Percentiles rank a stretch among this genome's conserved stretches.
phyloP scores from a whole-genome alignment of 1,140 invertebrate genomes.

The Whitmania pigra region DNA sequence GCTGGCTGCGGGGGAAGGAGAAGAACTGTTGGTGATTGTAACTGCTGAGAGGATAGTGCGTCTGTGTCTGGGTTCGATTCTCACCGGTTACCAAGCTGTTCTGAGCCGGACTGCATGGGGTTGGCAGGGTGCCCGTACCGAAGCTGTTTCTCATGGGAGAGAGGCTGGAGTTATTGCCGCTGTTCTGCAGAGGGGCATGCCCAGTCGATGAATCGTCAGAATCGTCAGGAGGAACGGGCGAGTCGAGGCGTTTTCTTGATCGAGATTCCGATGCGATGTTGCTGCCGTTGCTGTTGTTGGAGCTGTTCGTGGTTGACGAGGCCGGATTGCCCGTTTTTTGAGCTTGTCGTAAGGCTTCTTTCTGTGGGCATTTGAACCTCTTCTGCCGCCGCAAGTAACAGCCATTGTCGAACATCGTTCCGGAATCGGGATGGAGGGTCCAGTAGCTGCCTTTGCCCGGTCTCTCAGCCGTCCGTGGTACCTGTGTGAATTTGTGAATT shows the following conservation, averaged over 20 bases:
- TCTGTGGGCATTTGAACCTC: conserved; percentile 18
- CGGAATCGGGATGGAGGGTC: conserved; percentile 86
- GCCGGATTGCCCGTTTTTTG: background rate
- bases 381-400: conserved; percentile 14
- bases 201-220: background rate
- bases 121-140: no score
- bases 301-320: background rate
- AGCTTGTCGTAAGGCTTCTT: conserved; percentile 7
- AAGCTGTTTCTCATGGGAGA: background rate
- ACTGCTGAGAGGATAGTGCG: no score
- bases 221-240: background rate
- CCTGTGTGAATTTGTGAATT: no score
- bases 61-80: no score
- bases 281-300: conserved; percentile 8
- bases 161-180: background rate
- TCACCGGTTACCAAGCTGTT: no score
- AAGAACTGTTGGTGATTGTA: no score
- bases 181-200: background rate
- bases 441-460: conserved; percentile 64
- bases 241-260: background rate
- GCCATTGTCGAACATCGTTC: conserved; percentile 35
- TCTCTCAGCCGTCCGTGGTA: conserved; percentile 47
- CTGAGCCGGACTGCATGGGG: no score
- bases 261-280: background rate
- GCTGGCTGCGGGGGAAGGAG: no score